Evolutionary conservation across 2,797 vertebrate genomes (phyloP), one percentile per base, ranked within the genome.

Genomic region (Pachyuromys duprasi): DNA sequence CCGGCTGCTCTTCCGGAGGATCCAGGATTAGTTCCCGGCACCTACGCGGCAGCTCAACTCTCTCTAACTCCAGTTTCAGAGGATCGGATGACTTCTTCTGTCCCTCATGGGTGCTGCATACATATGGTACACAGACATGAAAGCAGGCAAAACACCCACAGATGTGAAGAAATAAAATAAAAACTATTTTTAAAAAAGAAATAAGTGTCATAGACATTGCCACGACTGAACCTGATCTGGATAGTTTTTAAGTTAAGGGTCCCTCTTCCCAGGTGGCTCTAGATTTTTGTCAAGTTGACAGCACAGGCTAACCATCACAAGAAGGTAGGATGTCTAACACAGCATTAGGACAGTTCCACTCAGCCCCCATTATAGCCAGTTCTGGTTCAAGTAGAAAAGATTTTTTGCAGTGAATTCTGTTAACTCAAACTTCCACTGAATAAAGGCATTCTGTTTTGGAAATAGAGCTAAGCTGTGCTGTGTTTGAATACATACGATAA

Each of bases 401-500:
- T 74, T 70, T 33, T 82, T 14, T 5, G 6, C 17, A 42, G 14
- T 2, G 65, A 95, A 88, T 33, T 79, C 15, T 74, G 26, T 63
- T 49, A 86, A 86, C 89, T 84, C 63, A 89, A 78, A 31, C 24
- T 78, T 89, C 14, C 49, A 53, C 62, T 24, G 53, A 93, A 82
- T 17, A 63, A 83, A 76, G 28, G 42, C 57, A 36, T 63, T 92
- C 36, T 86, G 17, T 92, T 93, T 82, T 79, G 65, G 79, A 91
- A 95, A 91, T 63, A 90, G 24, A 89, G 18, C 13, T 83, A 79
- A 93, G 5, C 17, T 89, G 15, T 76, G 36, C 26, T 75, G 8
- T 88, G 93, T 87, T 92, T 90, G 62, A 95, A 76, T 89, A 17
- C 45, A 67, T 81, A 39, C 0, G 57, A 65, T 81, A 84, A 70